Conservation (phyloP, 2,113 vertebrate genomes). For the Sceloporus undulatus region DNA sequence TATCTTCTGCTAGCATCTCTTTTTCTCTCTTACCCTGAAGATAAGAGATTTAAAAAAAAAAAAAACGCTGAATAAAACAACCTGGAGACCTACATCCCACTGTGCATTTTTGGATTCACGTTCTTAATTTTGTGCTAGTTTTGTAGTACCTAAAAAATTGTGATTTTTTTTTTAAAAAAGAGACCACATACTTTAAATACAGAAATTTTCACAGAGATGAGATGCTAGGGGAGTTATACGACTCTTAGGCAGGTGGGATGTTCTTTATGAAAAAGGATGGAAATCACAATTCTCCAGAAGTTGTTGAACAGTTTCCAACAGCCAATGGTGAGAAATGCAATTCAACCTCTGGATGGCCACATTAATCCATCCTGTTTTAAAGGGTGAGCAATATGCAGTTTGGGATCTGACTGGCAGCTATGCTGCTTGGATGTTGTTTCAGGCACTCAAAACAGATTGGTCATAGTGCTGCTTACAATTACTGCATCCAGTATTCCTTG, state of each 20-base stretch:
- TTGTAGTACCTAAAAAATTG: not conserved
- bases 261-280: too few species aligned
- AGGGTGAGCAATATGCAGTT: not conserved
- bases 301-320: too few species aligned
- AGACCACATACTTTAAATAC: not conserved
- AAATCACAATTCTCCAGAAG: too few species aligned
- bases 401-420: not conserved
- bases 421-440: not conserved
- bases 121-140: not conserved
- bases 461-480: not conserved
- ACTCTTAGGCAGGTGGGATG: too few species aligned
- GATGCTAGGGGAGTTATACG: too few species aligned
- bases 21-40: not conserved
- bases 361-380: not conserved
- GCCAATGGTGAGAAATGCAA: too few species aligned
- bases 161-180: not conserved
- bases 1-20: not conserved
- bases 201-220: too few species aligned
- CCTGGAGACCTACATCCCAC: not conserved
- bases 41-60: too few species aligned
- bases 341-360: too few species aligned
- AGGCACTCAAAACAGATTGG: not conserved
- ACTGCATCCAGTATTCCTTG: not conserved
- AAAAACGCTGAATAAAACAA: not conserved
- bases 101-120: not conserved